Conservation (phyloP, 2,797 vertebrate species). For the Chiroxiphia lanceolata region DNA sequence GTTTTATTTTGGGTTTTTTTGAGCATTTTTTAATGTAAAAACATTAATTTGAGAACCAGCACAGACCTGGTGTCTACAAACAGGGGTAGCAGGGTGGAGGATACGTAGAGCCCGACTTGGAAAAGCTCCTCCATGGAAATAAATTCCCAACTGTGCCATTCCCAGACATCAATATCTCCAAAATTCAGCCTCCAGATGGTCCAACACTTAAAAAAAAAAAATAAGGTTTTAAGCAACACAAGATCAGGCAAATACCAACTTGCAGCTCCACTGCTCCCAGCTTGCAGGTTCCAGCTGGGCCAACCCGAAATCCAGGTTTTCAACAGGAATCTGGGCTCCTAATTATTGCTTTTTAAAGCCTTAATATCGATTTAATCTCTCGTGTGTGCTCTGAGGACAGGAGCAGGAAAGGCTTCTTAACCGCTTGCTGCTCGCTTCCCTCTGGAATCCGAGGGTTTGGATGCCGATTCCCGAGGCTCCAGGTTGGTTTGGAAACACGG, state of each 20-base stretch:
- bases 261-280: neutral
- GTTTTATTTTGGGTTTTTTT: neutral
- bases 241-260: neutral
- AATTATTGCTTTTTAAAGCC: neutral
- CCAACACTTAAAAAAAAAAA: neutral
- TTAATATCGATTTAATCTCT: neutral
- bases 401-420: neutral
- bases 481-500: neutral
- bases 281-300: neutral
- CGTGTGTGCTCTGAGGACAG: neutral
- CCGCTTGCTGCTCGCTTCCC: neutral
- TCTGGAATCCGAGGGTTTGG: neutral
- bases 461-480: rapidly evolving
- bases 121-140: neutral
- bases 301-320: neutral
- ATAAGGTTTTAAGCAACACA: neutral
- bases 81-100: neutral
- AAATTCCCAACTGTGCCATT: neutral
- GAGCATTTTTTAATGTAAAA: neutral
- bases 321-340: neutral
- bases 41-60: neutral
- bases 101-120: neutral
- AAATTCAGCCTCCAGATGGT: neutral
- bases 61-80: neutral
- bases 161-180: neutral